Evolutionary conservation across 2,888 invertebrate species (phyloP), one percentile per base, ranked within the genome.

Genomic region (Nomada flava): DNA sequence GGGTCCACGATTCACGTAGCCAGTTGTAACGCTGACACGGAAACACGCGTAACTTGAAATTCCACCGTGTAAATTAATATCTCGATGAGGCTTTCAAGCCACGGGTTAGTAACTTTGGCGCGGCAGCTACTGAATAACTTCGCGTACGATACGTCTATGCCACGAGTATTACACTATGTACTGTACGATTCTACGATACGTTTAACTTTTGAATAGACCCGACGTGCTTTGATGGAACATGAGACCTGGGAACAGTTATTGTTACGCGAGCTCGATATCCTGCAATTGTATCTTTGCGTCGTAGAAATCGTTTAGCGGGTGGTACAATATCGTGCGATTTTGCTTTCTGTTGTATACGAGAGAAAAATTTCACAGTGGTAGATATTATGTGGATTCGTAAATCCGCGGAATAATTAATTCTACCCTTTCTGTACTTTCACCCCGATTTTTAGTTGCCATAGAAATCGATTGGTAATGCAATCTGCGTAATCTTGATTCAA

Each of bases 11-110:
- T 71, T 29, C 70, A n/a, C 63, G 50, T 50, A 23, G 69, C 29
- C 47, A 26, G 42, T 67, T 26, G 57, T 67, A 74, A 63, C 50
- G 57, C 59, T 63, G 75, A 82, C 82, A 75, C 60, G 63, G 71
- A 71, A 64, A 78, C 83, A 72, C 60, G 42, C 74, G 82, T 75
- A 72, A 75, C 53, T 78, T 62, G 83, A 82, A 78, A 83, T 82
- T 55, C 67, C 67, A n/a, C 47, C 63, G 64, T 52, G 83, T 78
- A 69, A 83, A 83, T 83, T 82, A 83, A 83, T 83, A 82, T 69
- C 71, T 65, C 71, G 53, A 55, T 74, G 63, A 52, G 29, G 62
- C 23, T 60, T 62, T 47, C 3, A 47, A n/a, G 20, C 20, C 15
- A 52, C 67, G 70, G 69, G 47, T 44, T 26, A 11, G 63, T 26